A percentile compares a stretch with the other conserved stretches of the same genome.
Evolutionary conservation across 2,113 vertebrate species (phyloP).

Genomic region (Cephalopholis sonnerati): DNA sequence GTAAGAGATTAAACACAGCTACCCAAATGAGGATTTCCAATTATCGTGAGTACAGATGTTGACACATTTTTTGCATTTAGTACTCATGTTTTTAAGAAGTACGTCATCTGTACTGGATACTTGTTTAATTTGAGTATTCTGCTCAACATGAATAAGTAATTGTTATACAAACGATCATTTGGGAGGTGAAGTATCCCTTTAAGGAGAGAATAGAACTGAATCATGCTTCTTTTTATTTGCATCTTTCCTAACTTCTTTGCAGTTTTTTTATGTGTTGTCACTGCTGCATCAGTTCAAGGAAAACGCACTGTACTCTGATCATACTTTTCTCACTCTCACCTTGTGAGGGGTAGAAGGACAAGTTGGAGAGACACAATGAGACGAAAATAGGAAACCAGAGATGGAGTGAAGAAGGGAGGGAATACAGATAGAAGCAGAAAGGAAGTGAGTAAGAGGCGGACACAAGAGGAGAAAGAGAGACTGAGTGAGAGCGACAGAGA

Average conservation of each 20-base stretch:
- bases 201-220: background rate
- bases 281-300: background rate
- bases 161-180: no score
- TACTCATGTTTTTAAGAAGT: no score
- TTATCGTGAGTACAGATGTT: no score
- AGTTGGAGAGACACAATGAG: background rate
- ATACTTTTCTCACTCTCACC: background rate
- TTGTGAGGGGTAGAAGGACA: background rate
- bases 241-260: background rate
- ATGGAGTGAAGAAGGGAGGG: background rate
- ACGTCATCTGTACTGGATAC: no score
- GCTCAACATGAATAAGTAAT: no score
- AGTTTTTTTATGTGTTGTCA: background rate
- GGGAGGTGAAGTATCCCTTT: no score
- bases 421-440: conserved; percentile 25
- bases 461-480: conserved; percentile 33
- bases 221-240: background rate
- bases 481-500: conserved; percentile 56
- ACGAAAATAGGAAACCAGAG: conserved; percentile 20
- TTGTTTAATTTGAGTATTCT: no score
- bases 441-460: conserved; percentile 43
- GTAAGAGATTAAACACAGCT: no score
- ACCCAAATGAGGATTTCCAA: no score
- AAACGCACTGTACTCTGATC: background rate
- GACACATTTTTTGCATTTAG: no score